These are phyloP conservation scores for Hydractinia echinata DNA, from an alignment of 30 jellyfish, hydroid and myxozoan species.

Conservation along the genomic window DNA sequence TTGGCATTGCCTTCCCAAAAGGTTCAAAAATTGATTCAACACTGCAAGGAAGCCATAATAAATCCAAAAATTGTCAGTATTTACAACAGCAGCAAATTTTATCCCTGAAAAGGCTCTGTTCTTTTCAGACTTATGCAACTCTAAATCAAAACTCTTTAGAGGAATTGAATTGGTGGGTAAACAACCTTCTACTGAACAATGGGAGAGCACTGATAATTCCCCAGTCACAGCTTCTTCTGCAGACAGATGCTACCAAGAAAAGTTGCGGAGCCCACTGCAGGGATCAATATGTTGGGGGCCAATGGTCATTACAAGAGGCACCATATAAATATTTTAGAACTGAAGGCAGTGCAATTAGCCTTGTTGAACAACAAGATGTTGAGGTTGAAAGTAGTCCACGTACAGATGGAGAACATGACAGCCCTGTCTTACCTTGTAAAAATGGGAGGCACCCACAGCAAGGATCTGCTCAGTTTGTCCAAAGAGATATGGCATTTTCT, in stretches of 20 bases:
- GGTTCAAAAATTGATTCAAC: too few relatives aligned
- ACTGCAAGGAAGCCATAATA: too few relatives aligned
- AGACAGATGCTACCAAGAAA: constrained; percentile 9
- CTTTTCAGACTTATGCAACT: constrained; percentile 5
- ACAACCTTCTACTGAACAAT: background rate
- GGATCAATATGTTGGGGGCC: background rate
- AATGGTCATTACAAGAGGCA: constrained; percentile 5
- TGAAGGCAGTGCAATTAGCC: background rate
- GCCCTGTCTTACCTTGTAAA: too few relatives aligned
- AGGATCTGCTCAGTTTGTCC: too few relatives aligned
- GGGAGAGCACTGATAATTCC: constrained; percentile 5
- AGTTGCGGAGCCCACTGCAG: constrained; percentile 8
- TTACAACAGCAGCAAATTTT: too few relatives aligned
- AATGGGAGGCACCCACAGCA: too few relatives aligned
- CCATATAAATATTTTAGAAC: background rate
- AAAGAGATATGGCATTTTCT: too few relatives aligned
- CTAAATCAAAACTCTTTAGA: constrained; percentile 7
- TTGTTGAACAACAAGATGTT: constrained; percentile 5
- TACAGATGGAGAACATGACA: constrained; percentile 1
- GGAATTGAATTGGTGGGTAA: constrained; percentile 11
- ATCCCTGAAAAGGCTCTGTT: too few relatives aligned
- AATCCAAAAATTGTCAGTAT: too few relatives aligned
- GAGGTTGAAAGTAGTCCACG: constrained; percentile 6
- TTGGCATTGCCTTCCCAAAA: too few relatives aligned
- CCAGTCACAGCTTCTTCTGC: constrained; percentile 1